Evolutionary conservation across 2,888 invertebrate species (phyloP), one percentile per base, ranked within the genome.

Genomic region (Polyommatus icarus): DNA sequence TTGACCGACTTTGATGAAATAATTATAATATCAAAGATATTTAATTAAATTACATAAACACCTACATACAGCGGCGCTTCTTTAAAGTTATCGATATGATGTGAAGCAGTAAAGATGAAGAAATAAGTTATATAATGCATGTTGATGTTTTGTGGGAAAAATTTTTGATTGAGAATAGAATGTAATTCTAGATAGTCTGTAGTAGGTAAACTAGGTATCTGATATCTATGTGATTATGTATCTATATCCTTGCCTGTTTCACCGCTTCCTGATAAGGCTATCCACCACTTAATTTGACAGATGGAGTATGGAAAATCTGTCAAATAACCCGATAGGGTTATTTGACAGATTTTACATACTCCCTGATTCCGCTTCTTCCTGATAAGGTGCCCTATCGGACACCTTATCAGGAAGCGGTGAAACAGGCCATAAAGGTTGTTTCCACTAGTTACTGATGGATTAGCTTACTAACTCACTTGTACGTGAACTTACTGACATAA

Each of bases 41-140:
- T 67, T 67, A 67, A 67, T 67, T 67, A 18, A 67, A 67, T 67
- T 29, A 24, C 61, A 67, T 67, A 67, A 67, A 67, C 67, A 67
- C 67, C 61, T 61, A 61, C 24, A 59, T n/a, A n/a, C 12, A 29
- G 67, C 29, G 67, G 29, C 1, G 20, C 29, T 5, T 67, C 29
- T 15, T 67, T 29, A 67, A 61, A 24, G 12, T 54, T 54, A 20
- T 61, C 20, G 29, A 67, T 67, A 61, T 32, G 67, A 29, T 67
- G 24, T 61, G 10, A 61, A 61, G 24, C 20, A 24, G 61, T 61
- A 4, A 24, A 15, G 29, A 29, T 67, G 29, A 15, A 67, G 67
- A 67, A 67, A 67, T 29, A 67, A 4, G 67, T 67, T 67, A 67
- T 29, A 12, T 67, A 67, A 61, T 29, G n/a, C n/a, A n/a, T n/a